A percentile compares a stretch with the other conserved stretches of the same genome.
Conservation (phyloP, 2,113 vertebrate species). For the Gobio gobio region DNA sequence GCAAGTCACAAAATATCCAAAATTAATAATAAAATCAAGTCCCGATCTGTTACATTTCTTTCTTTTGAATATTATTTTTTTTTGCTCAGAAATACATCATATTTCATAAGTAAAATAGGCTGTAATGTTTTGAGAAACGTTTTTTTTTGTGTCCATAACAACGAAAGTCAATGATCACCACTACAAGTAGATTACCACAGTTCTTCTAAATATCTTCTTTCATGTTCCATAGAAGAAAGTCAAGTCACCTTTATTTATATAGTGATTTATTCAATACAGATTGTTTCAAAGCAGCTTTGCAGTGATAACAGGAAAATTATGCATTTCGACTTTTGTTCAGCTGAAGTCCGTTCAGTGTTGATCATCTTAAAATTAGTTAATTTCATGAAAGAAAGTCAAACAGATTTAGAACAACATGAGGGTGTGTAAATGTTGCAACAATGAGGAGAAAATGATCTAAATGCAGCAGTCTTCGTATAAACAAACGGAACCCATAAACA, state of each 20-base stretch:
- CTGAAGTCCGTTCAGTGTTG: too few relatives aligned
- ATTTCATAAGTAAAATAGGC: not conserved
- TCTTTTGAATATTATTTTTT: not conserved
- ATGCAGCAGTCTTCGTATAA: too few relatives aligned
- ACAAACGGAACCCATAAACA: too few relatives aligned
- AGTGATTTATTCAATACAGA: too few relatives aligned
- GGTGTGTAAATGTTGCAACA: too few relatives aligned
- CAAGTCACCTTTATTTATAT: too few relatives aligned
- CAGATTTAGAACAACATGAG: not conserved
- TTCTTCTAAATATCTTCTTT: not conserved
- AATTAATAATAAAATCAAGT: not conserved
- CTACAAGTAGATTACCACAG: not conserved
- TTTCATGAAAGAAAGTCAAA: not conserved
- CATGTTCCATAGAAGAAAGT: not conserved
- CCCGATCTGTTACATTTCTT: not conserved
- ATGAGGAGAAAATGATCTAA: too few relatives aligned
- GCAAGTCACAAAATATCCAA: not conserved
- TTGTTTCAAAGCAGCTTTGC: too few relatives aligned
- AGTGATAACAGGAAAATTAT: too few relatives aligned
- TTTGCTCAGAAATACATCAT: not conserved
- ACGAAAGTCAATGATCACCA: not conserved
- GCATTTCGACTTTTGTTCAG: too few relatives aligned
- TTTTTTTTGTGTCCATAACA: not conserved
- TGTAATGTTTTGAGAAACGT: not conserved
- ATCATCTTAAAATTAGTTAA: too few relatives aligned